Conservation (phyloP, 2,113 vertebrate genomes). For the Ovis aries region DNA sequence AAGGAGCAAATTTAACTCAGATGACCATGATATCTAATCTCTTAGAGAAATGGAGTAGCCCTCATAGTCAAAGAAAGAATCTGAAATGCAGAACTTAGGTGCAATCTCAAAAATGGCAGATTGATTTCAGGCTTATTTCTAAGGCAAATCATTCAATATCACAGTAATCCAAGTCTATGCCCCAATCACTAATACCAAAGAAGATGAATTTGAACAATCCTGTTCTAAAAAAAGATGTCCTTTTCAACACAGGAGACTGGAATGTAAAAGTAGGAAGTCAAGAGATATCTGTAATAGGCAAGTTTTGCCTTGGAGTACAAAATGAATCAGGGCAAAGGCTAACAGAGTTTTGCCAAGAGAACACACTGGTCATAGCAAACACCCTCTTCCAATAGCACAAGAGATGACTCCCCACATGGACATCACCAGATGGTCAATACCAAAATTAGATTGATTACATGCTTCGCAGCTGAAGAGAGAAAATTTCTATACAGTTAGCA, state of each 20-base stretch:
- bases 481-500: background rate
- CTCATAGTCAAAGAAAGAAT: background rate
- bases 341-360: background rate
- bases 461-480: background rate
- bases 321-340: background rate
- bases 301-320: background rate
- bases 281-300: background rate
- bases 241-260: background rate
- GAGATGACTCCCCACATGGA: background rate
- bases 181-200: background rate
- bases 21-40: background rate
- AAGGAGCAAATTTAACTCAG: background rate
- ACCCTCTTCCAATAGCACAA: background rate
- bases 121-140: background rate
- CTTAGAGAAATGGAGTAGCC: background rate
- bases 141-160: background rate
- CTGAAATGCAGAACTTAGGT: background rate
- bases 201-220: background rate
- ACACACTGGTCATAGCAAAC: background rate
- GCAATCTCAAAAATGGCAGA: background rate
- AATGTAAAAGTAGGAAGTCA: background rate
- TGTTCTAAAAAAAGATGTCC: background rate
- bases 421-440: background rate
- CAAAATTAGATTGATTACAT: background rate
- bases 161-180: background rate